A percentile compares a stretch with the other conserved stretches of the same genome.
Evolutionary conservation across 2,113 vertebrate genomes (phyloP).

Genomic region (Corynorhinus townsendii): DNA sequence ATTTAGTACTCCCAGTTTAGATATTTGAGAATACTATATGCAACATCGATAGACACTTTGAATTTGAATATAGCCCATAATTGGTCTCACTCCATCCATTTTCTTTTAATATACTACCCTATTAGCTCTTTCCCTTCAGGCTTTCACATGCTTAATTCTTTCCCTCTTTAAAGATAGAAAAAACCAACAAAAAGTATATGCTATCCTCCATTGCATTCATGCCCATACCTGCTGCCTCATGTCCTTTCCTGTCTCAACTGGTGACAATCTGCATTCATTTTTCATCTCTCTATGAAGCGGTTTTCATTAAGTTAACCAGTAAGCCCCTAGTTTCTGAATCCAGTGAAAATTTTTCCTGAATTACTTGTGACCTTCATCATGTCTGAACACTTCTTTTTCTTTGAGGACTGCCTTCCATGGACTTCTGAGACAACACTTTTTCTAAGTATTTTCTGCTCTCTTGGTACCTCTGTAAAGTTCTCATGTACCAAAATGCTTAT

Average conservation of each 20-base stretch:
- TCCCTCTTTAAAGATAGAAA: not conserved
- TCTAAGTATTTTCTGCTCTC: not conserved
- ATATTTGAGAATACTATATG: not conserved
- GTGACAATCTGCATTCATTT: not conserved
- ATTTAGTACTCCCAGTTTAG: not conserved
- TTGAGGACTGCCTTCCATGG: not conserved
- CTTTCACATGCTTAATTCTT: not conserved
- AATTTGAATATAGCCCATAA: not conserved
- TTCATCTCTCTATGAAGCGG: not conserved
- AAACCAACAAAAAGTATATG: not conserved
- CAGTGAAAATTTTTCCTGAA: not conserved
- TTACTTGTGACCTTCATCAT: not conserved
- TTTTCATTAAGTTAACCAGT: not conserved
- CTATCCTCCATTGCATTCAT: accelerated
- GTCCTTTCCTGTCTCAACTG: not conserved
- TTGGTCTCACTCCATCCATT: not conserved
- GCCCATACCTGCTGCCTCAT: not conserved
- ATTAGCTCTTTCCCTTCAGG: not conserved
- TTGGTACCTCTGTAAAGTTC: not conserved
- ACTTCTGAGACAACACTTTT: not conserved
- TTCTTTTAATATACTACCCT: not conserved
- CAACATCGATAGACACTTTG: not conserved
- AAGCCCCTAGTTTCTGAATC: not conserved
- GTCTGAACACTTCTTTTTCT: not conserved
- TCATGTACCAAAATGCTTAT: not conserved